These are phyloP conservation scores for Astatotilapia flaviijosephi DNA, from an alignment of 2,113 vertebrate genomes.

Conservation along the genomic window DNA sequence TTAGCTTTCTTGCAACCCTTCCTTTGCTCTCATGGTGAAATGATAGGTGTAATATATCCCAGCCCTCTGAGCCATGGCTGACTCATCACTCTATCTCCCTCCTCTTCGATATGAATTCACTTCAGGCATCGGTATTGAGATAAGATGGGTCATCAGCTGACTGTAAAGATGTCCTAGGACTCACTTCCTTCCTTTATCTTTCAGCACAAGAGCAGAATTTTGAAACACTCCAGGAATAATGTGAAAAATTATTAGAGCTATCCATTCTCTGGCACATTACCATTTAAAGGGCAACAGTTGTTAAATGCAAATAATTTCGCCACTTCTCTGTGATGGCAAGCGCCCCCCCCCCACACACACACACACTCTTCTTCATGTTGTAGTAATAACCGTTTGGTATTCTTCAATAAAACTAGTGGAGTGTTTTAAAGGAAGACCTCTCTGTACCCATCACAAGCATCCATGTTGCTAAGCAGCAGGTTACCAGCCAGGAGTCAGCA, in stretches of 20 bases:
- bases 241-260: neutral
- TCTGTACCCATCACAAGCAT: neutral
- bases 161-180: slow-evolving; percentile 23
- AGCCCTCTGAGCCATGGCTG: slow-evolving; percentile 32
- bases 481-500: slow-evolving; percentile 9
- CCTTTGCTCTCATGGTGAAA: slow-evolving; percentile 6
- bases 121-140: slow-evolving; percentile 22
- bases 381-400: neutral
- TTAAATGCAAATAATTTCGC: neutral
- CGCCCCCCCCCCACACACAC: neutral
- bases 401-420: slow-evolving; percentile 7
- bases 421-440: neutral
- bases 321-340: neutral
- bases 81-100: slow-evolving; percentile 55
- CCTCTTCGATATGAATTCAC: slow-evolving; percentile 30
- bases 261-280: neutral
- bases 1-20: neutral
- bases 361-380: neutral
- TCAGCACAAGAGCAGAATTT: neutral
- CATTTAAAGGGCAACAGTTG: neutral
- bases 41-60: slow-evolving; percentile 42
- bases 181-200: slow-evolving; percentile 3
- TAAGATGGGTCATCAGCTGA: slow-evolving; percentile 15
- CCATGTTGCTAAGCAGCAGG: slow-evolving; percentile 65
- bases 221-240: neutral